Base-by-base conservation (phyloP, 2,113 vertebrate genomes). In the Paedocypris sp. region DNA sequence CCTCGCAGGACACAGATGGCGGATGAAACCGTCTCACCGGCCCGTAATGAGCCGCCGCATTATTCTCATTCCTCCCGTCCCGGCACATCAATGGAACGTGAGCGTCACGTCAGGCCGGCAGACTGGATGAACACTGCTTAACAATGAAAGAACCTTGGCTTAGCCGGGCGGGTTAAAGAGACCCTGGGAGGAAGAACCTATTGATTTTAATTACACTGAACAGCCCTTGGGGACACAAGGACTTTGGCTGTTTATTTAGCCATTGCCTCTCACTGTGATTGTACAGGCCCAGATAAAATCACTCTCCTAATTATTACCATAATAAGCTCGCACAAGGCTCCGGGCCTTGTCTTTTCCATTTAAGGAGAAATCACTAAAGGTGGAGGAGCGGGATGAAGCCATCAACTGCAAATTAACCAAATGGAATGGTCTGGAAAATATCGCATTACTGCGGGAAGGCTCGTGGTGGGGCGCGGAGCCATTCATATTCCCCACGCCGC, bases 131-230 rank as follows among this genome's bases (percentile, higher is more conserved):
- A 46, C 26, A 36, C 59, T 65, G 70, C 69, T 66, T 75, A 67
- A 69, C 66, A 65, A 59, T 50, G 47, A 41, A 65, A 58, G 74
- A 60, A 70, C 69, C 67, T 81, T 60, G 49, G 75, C 60, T 69
- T 58, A 69, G 73, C 69, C 49, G 36, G 54, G 65, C 59, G 82
- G 84, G 82, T 87, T 87, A 87, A 86, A 85, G 84, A 87, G 87
- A 77, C 82, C 83, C 79, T 86, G 74, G 0, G 80, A 91, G 88
- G 85, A 89, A 89, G 89, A 90, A 88, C 89, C 87, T 97, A 97
- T 98, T 97, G 94, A 98, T 98, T 96, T 97, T 95, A 96, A 98
- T 96, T 97, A 96, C 87, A 85, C 68, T 83, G 87, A 89, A 87
- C 85, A 88, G 89, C 91, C 93, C 89, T 80, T 81, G 82, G 88